Conservation (phyloP, 2,888 invertebrate genomes). For the Minunthozetes semirufus region DNA sequence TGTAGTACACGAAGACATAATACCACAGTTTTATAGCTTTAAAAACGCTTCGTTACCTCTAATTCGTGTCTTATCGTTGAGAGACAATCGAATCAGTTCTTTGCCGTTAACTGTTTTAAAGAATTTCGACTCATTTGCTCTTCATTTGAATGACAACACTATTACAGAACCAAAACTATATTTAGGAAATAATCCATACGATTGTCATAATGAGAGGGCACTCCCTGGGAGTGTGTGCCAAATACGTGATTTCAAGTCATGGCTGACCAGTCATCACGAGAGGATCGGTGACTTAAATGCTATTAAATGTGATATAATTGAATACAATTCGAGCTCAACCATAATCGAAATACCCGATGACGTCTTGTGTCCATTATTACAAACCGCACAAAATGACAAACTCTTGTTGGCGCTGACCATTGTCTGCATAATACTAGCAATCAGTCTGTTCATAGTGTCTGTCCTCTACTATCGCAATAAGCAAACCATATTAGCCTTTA, state of each 20-base stretch:
- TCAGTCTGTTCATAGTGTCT: constrained; percentile 40
- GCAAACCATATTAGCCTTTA: constrained; percentile 43
- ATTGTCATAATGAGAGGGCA: constrained; percentile 37
- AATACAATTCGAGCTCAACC: constrained; percentile 30
- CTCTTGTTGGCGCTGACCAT: constrained; percentile 41
- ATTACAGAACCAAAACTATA: constrained; percentile 30
- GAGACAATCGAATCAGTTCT: constrained; percentile 38
- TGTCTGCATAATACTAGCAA: constrained; percentile 40
- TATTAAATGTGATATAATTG: constrained; percentile 33
- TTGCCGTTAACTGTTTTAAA: constrained; percentile 39
- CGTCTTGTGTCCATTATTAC: constrained; percentile 41
- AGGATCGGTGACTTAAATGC: constrained; percentile 37
- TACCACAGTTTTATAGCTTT: constrained; percentile 25
- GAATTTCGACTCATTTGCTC: constrained; percentile 26
- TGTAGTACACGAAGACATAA: constrained; percentile 20
- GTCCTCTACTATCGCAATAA: constrained; percentile 43
- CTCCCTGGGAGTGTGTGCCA: constrained; percentile 38
- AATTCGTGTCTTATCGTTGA: constrained; percentile 37
- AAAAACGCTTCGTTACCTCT: constrained; percentile 25
- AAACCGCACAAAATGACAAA: constrained; percentile 34
- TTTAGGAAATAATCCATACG: constrained; percentile 42
- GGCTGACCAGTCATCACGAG: constrained; percentile 40
- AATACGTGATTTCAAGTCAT: constrained; percentile 39
- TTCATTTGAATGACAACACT: background rate
- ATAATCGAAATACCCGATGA: constrained; percentile 42